Evolutionary conservation across 2,888 invertebrate species (phyloP).

Genomic region (Megamerina dolium): DNA sequence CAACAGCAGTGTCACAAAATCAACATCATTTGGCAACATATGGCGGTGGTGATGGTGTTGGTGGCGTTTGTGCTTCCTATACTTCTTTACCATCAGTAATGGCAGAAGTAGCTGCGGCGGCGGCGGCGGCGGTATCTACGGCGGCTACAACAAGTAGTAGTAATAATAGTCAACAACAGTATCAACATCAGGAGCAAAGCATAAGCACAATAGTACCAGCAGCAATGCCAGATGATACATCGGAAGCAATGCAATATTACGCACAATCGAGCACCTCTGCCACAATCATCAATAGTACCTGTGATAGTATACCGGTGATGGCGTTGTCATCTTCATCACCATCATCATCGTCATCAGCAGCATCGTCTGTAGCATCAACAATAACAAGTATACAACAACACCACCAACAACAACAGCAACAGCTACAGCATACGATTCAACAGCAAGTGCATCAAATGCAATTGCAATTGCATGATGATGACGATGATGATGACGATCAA

Average conservation of each 20-base stretch:
- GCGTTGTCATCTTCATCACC: conserved; percentile 14
- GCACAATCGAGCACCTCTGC: not conserved
- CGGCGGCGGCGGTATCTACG: not conserved
- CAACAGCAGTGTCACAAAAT: too few species aligned
- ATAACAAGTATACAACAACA: conserved; percentile 11
- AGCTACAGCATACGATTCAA: conserved; percentile 19
- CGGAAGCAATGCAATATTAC: conserved; percentile 1
- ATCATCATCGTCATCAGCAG: conserved; percentile 8
- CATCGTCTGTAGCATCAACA: conserved; percentile 4
- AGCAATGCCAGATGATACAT: conserved; percentile 6
- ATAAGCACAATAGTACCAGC: not conserved
- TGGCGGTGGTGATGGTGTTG: too few species aligned
- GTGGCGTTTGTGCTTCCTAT: too few species aligned
- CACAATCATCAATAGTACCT: conserved; percentile 44
- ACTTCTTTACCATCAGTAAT: too few species aligned
- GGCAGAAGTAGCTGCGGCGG: too few species aligned
- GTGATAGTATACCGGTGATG: conserved; percentile 36
- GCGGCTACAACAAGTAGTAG: conserved; percentile 5
- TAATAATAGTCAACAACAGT: conserved; percentile 20
- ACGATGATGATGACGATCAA: conserved; percentile 43
- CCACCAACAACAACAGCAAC: conserved; percentile 14
- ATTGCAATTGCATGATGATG: conserved; percentile 15
- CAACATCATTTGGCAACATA: too few species aligned
- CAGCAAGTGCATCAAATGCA: conserved; percentile 36
- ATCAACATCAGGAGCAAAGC: conserved; percentile 1